Percentiles rank a stretch among this genome's conserved stretches.
phyloP scores from a whole-genome alignment of 2,113 vertebrate species.

The Mus spicilegus region DNA sequence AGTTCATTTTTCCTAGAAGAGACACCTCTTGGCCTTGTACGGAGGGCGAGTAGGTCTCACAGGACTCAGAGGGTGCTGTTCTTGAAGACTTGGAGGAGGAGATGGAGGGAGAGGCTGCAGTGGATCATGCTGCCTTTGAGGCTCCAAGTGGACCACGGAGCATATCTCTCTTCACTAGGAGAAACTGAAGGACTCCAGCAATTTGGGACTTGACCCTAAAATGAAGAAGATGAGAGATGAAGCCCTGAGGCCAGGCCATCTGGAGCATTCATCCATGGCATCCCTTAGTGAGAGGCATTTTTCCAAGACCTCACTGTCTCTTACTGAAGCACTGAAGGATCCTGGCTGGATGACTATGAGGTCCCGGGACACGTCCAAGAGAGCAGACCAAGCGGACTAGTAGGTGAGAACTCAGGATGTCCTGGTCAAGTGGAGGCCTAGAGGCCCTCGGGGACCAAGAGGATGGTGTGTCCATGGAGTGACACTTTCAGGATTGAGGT shows the following conservation, averaged over 20 bases:
- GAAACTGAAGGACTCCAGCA: background rate
- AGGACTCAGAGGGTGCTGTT: fast-evolving
- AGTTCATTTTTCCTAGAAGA: background rate
- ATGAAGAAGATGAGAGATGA: too few species aligned
- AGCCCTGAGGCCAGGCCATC: too few species aligned
- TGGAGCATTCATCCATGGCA: background rate
- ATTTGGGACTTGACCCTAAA: too few species aligned
- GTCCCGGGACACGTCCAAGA: background rate
- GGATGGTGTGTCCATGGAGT: background rate
- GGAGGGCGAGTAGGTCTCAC: too few species aligned
- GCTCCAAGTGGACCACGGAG: background rate
- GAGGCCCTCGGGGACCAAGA: background rate
- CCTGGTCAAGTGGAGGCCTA: background rate
- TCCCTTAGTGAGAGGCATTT: background rate
- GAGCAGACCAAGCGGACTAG: background rate
- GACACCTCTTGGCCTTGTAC: background rate
- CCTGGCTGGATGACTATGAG: background rate
- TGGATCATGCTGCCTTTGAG: background rate
- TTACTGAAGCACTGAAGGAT: background rate
- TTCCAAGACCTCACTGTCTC: background rate
- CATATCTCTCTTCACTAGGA: background rate
- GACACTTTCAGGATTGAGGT: background rate
- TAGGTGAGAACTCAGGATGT: background rate
- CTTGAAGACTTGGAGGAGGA: background rate
- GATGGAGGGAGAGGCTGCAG: constrained; percentile 25